Percentiles rank a stretch among this genome's conserved stretches.
phyloP scores from a whole-genome alignment of 2,797 vertebrate genomes.

The Furcifer pardalis region DNA sequence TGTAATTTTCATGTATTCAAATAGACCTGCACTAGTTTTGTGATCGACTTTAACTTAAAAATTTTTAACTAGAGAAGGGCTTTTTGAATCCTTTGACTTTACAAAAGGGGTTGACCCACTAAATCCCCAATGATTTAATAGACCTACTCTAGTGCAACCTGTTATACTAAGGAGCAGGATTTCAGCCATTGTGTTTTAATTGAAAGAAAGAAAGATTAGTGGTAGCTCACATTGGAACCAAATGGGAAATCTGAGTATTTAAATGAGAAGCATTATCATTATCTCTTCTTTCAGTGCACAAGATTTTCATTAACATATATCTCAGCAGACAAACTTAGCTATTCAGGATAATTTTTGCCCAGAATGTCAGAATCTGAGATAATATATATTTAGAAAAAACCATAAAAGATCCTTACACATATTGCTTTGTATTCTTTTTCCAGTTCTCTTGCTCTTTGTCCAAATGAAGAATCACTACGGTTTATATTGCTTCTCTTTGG shows the following conservation, averaged over 20 bases:
- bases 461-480: constrained; percentile 11
- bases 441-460: not conserved
- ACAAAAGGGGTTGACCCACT: too few species aligned
- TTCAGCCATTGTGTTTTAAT: not conserved
- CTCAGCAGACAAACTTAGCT: not conserved
- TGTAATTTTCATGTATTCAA: too few species aligned
- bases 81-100: too few species aligned
- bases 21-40: too few species aligned
- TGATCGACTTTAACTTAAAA: too few species aligned
- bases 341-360: not conserved
- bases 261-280: not conserved
- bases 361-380: not conserved
- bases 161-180: too few species aligned
- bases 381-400: too few species aligned
- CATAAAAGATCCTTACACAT: not conserved
- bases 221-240: not conserved
- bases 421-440: not conserved
- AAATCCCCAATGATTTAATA: too few species aligned
- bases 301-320: not conserved
- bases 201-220: not conserved
- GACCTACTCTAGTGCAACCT: too few species aligned
- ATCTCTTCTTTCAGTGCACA: not conserved
- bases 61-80: too few species aligned
- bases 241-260: not conserved
- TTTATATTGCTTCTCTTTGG: not conserved